These are phyloP conservation scores for Chalcosyrphus nemorum DNA, from an alignment of 2,888 invertebrate species.

Conservation along the genomic window DNA sequence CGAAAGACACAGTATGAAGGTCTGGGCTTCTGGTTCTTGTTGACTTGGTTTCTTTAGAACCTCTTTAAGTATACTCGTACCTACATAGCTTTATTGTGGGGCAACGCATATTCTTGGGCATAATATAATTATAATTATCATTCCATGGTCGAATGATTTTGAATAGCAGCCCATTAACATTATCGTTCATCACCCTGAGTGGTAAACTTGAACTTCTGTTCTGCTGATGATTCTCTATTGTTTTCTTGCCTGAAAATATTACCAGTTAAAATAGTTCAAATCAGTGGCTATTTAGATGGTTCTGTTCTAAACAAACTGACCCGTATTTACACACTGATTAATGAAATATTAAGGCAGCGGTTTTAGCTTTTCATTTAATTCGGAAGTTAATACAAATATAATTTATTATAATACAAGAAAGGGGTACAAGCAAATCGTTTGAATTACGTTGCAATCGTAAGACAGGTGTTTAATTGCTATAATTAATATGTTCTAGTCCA, in stretches of 20 bases:
- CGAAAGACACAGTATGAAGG: not conserved
- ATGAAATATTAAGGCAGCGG: too few relatives aligned
- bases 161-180: not conserved
- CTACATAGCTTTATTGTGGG: not conserved
- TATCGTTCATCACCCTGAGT: constrained; percentile 16
- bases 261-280: not conserved
- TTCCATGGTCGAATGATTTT: constrained; percentile 45
- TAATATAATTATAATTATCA: constrained; percentile 4
- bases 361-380: too few relatives aligned
- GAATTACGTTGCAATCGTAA: too few relatives aligned
- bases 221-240: not conserved
- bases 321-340: not conserved
- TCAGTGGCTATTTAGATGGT: not conserved
- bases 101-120: constrained; percentile 5
- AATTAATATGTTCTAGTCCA: too few relatives aligned
- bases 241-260: not conserved
- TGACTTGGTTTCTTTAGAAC: not conserved
- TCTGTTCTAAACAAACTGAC: not conserved
- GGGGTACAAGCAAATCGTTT: too few relatives aligned
- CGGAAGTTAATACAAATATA: too few relatives aligned
- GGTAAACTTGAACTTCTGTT: not conserved
- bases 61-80: too few relatives aligned
- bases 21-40: not conserved
- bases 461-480: too few relatives aligned
- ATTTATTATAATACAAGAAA: too few relatives aligned